Base-by-base conservation (phyloP, 1,140 invertebrate species). In the Andricus grossulariae region DNA sequence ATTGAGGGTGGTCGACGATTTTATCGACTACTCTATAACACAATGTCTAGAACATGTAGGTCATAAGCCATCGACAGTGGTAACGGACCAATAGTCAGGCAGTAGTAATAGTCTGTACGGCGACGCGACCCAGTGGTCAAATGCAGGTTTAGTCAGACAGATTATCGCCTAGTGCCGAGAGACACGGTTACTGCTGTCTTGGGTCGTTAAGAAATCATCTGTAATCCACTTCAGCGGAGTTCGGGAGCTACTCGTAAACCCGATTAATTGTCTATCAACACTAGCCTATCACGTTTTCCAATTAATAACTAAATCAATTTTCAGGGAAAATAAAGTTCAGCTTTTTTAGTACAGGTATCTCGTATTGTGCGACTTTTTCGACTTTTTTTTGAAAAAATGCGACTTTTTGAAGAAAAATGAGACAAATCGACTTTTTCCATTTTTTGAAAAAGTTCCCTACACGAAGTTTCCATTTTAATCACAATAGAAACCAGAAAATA, bases 121-220 rank as follows among this genome's bases (percentile, higher is more conserved):
- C 60, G 32, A 39, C 60, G 8, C 39, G 10, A 66, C 60, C 60
- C 32, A 66, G 60, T 66, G 60, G 60, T 66, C 60, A 66, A 66
- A 66, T 66, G n/a, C 60, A 39, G 39, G 60, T 66, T 66, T 66
- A 66, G 32, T 39, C 60, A 18, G 32, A 66, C 60, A 66, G 60
- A 66, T 66, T 66, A 66, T 66, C 60, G 60, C 60, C 39, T 39
- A 25, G 60, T 45, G 60, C 39, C 25, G 13, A 66, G 60, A 45
- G 21, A 15, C 57, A 32, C 13, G 16, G 32, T 25, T 12, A 66
- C 60, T 66, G n/a, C 60, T 66, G 60, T 39, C 60, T 66, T 66
- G 60, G 60, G 60, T 66, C 60, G 60, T 66, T 66, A 66, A 66
- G 60, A 66, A 66, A 66, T 66, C 60, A 66, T 66, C 8, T 66